These are phyloP conservation scores for Trachelipus rathkii DNA, from an alignment of 1,140 invertebrate species.

Conservation along the genomic window DNA sequence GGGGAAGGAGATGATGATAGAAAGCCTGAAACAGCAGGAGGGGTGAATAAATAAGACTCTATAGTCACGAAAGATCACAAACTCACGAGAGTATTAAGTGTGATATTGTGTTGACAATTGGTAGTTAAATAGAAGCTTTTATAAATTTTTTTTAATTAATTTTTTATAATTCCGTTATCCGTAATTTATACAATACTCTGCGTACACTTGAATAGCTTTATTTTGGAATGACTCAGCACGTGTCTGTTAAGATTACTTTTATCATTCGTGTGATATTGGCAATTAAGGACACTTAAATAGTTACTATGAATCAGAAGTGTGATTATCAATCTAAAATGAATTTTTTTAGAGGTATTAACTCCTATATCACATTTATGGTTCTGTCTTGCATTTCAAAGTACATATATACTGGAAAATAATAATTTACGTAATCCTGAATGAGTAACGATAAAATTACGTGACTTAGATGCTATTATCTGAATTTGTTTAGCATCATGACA, in stretches of 20 bases:
- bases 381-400: slow-evolving; percentile 16
- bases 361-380: neutral
- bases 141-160: too few species aligned
- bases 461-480: slow-evolving; percentile 19
- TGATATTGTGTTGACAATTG: too few species aligned
- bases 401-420: too few species aligned
- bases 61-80: too few species aligned
- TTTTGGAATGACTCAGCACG: slow-evolving; percentile 8
- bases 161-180: too few species aligned
- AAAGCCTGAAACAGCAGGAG: too few species aligned
- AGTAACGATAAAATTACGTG: slow-evolving; percentile 10
- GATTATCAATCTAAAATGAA: slow-evolving; percentile 18
- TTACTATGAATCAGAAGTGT: slow-evolving; percentile 16
- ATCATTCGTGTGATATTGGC: slow-evolving; percentile 23
- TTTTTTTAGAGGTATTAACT: slow-evolving; percentile 3
- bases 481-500: slow-evolving; percentile 16
- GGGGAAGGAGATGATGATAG: too few species aligned
- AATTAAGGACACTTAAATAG: slow-evolving; percentile 22
- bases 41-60: too few species aligned
- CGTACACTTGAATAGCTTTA: slow-evolving; percentile 19
- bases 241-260: slow-evolving; percentile 22
- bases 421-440: slow-evolving; percentile 21
- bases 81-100: too few species aligned
- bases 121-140: too few species aligned
- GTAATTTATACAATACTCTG: slow-evolving; percentile 24